These are phyloP conservation scores for Phymastichus coffea DNA, from an alignment of 1,140 invertebrate species.

Conservation along the genomic window DNA sequence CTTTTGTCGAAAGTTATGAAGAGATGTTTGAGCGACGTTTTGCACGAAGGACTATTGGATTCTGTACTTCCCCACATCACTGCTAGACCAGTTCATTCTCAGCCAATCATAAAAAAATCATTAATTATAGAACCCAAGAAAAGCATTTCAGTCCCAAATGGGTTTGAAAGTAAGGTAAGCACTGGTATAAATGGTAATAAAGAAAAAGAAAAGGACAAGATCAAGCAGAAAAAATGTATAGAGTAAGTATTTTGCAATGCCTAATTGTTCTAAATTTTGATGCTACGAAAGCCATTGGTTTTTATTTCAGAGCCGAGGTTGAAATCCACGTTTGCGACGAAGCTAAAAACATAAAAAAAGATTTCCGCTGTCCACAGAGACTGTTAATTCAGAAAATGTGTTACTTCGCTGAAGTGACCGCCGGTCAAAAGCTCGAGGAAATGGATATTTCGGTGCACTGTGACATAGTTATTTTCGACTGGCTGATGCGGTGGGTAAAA, in stretches of 20 bases:
- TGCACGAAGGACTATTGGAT: slow-evolving; percentile 76
- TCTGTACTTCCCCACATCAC: slow-evolving; percentile 73
- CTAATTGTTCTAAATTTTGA: slow-evolving; percentile 9
- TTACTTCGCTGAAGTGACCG: slow-evolving; percentile 88
- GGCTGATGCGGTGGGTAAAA: slow-evolving; percentile 94
- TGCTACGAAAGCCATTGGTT: not conserved
- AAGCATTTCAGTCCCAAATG: slow-evolving; percentile 40
- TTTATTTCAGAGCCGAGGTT: slow-evolving; percentile 68
- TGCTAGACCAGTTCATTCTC: slow-evolving; percentile 52
- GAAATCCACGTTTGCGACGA: slow-evolving; percentile 88
- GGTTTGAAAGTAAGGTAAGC: slow-evolving; percentile 29
- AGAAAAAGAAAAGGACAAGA: slow-evolving; percentile 47
- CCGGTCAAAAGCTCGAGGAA: slow-evolving; percentile 84
- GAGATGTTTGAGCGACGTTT: slow-evolving; percentile 62
- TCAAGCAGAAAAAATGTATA: slow-evolving; percentile 38
- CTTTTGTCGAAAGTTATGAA: slow-evolving; percentile 47
- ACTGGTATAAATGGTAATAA: slow-evolving; percentile 27
- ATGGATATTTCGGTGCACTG: slow-evolving; percentile 96
- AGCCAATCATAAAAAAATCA: slow-evolving; percentile 60
- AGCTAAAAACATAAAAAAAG: slow-evolving; percentile 80
- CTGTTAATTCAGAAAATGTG: slow-evolving; percentile 88
- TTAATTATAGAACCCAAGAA: slow-evolving; percentile 54
- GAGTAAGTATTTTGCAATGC: slow-evolving; percentile 52
- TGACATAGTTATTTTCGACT: slow-evolving; percentile 91
- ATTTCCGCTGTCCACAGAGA: slow-evolving; percentile 84